Percentiles rank a stretch among this genome's conserved stretches.
Evolutionary conservation across 2,888 invertebrate species (phyloP).

Genomic region (Litoditis marina): DNA sequence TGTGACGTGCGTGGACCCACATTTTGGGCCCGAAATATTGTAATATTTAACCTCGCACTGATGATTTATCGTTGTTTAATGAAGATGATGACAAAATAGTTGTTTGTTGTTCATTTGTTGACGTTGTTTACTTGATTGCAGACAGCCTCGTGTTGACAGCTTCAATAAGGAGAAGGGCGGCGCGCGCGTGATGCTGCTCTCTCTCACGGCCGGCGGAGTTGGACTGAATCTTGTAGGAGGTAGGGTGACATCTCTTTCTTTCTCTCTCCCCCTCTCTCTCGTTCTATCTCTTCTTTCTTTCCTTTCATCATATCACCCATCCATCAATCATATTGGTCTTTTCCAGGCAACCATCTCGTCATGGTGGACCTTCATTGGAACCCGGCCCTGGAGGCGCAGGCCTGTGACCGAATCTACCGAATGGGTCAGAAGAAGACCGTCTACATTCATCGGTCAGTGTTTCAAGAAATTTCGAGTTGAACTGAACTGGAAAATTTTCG

Average conservation of each 20-base stretch:
- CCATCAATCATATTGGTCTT: not conserved
- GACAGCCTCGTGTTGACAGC: constrained; percentile 67
- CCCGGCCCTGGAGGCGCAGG: constrained; percentile 89
- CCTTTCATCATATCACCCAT: too few relatives aligned
- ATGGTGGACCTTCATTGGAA: constrained; percentile 91
- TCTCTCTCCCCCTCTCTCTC: too few relatives aligned
- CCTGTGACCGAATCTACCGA: constrained; percentile 86
- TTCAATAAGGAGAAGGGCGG: constrained; percentile 72
- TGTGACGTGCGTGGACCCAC: too few relatives aligned
- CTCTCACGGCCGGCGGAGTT: constrained; percentile 87
- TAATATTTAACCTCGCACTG: too few relatives aligned
- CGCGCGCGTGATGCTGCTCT: constrained; percentile 74
- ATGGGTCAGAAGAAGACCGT: constrained; percentile 82
- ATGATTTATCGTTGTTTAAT: too few relatives aligned
- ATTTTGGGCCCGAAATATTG: too few relatives aligned
- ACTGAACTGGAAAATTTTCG: too few relatives aligned
- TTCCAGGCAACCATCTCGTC: constrained; percentile 78
- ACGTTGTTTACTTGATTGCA: constrained; percentile 8
- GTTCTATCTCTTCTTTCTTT: too few relatives aligned
- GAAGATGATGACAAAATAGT: too few relatives aligned
- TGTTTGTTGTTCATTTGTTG: not conserved
- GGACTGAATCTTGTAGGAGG: constrained; percentile 88
- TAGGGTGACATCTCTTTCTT: constrained; percentile 74
- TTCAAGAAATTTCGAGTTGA: too few relatives aligned
- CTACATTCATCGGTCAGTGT: constrained; percentile 76